Evolutionary conservation across 1,140 invertebrate species (phyloP).

Genomic region (Drosophila funebris): DNA sequence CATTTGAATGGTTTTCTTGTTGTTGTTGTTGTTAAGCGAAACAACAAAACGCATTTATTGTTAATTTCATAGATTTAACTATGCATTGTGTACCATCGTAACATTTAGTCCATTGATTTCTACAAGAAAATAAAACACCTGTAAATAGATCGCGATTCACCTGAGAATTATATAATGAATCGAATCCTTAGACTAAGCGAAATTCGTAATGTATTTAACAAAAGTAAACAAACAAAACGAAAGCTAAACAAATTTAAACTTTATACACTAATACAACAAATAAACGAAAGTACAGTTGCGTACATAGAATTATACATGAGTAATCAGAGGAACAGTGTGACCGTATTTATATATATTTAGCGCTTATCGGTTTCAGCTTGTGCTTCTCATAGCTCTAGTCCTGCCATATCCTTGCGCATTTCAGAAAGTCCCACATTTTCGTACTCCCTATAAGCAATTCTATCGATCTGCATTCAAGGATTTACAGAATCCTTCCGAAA

Average conservation of each 20-base stretch:
- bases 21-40: slow-evolving; percentile 33
- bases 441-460: too few relatives aligned
- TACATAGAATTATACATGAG: slow-evolving; percentile 26
- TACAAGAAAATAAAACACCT: slow-evolving; percentile 67
- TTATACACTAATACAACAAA: slow-evolving; percentile 38
- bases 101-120: slow-evolving; percentile 58
- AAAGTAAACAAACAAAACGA: background rate
- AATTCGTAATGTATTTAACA: slow-evolving; percentile 35
- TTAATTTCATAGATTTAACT: slow-evolving; percentile 44
- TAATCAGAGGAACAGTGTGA: background rate
- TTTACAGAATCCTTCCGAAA: background rate
- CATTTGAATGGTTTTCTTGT: slow-evolving; percentile 7
- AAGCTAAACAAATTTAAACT: slow-evolving; percentile 1
- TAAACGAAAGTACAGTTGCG: slow-evolving; percentile 35
- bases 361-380: background rate
- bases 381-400: background rate
- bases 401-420: background rate
- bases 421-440: background rate
- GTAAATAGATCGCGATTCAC: slow-evolving; percentile 57
- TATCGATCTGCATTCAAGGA: slow-evolving; percentile 4
- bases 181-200: slow-evolving; percentile 21
- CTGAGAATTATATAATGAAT: slow-evolving; percentile 27
- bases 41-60: slow-evolving; percentile 64
- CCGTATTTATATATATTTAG: background rate
- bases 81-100: slow-evolving; percentile 21